Evolutionary conservation across 2,797 vertebrate species (phyloP).

Genomic region (Serranus cabrilla): DNA sequence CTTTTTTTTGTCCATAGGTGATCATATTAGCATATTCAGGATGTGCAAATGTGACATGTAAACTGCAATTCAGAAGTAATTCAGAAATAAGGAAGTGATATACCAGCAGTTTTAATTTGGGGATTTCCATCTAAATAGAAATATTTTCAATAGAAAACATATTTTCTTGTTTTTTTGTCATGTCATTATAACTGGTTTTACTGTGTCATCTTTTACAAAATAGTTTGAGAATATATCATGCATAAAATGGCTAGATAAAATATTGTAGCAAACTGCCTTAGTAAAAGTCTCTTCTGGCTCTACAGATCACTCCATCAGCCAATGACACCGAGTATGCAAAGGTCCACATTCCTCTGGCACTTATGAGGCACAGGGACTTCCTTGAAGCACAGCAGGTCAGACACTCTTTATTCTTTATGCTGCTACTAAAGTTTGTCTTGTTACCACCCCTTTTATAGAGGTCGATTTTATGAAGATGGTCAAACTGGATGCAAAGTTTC

Average conservation of each 20-base stretch:
- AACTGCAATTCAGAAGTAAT: not conserved
- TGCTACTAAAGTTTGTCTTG: not conserved
- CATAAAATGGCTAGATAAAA: not conserved
- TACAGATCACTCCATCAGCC: conserved; percentile 84
- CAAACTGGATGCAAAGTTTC: not conserved
- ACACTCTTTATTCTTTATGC: not conserved
- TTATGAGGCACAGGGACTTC: conserved; percentile 89
- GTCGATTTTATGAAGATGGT: not conserved
- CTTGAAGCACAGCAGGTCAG: conserved; percentile 88
- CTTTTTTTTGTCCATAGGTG: not conserved
- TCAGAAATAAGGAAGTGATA: conserved; percentile 31
- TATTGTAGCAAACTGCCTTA: not conserved
- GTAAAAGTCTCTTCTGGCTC: conserved; percentile 47
- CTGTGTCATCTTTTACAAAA: not conserved
- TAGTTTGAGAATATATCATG: not conserved
- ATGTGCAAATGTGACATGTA: not conserved
- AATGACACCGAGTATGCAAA: conserved; percentile 87
- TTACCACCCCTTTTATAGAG: not conserved
- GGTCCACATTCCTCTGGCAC: conserved; percentile 89
- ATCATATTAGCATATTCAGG: not conserved
- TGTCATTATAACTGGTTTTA: not conserved
- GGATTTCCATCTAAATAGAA: conserved; percentile 15
- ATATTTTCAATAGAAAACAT: not conserved
- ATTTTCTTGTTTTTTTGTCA: not conserved
- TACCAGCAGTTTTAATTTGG: not conserved